phyloP scores from a whole-genome alignment of 1,140 invertebrate genomes.

The Aradophagus sp. region DNA sequence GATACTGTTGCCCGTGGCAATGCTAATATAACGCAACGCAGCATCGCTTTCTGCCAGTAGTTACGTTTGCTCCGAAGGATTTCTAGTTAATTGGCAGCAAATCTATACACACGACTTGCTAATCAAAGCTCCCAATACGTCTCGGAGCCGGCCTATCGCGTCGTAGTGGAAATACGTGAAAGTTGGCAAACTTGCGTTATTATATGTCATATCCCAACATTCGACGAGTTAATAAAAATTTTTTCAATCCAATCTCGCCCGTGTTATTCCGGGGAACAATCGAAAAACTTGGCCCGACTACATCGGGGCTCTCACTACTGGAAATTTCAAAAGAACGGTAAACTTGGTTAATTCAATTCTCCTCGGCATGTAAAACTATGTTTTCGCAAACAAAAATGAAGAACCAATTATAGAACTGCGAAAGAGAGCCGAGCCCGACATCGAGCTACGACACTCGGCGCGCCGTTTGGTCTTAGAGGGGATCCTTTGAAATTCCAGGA shows the following conservation, averaged over 20 bases:
- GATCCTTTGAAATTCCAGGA: constrained; percentile 3
- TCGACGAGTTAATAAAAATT: neutral
- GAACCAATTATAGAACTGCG: constrained; percentile 14
- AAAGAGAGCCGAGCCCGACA: constrained; percentile 4
- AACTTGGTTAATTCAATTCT: constrained; percentile 34
- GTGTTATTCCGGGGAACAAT: no score
- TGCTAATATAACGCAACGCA: constrained; percentile 45
- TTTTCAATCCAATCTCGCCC: constrained; percentile 5
- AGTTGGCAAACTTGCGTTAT: neutral
- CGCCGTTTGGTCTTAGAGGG: constrained; percentile 2
- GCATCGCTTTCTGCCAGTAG: constrained; percentile 36
- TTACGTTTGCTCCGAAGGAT: constrained; percentile 42
- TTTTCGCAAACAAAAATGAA: constrained; percentile 19
- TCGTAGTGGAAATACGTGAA: no score
- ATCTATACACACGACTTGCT: constrained; percentile 27
- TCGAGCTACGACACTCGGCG: constrained; percentile 1
- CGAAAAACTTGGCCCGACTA: constrained; percentile 23
- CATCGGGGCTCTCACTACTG: constrained; percentile 28
- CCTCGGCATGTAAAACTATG: constrained; percentile 12
- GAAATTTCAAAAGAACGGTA: constrained; percentile 16
- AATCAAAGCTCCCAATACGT: constrained; percentile 31
- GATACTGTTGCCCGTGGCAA: constrained; percentile 45
- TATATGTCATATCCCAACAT: constrained; percentile 1
- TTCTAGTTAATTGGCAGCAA: constrained; percentile 51
- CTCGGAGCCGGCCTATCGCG: neutral